Base-by-base conservation (phyloP, 2,888 invertebrate species). In the Sphaerophoria rueppellii region DNA sequence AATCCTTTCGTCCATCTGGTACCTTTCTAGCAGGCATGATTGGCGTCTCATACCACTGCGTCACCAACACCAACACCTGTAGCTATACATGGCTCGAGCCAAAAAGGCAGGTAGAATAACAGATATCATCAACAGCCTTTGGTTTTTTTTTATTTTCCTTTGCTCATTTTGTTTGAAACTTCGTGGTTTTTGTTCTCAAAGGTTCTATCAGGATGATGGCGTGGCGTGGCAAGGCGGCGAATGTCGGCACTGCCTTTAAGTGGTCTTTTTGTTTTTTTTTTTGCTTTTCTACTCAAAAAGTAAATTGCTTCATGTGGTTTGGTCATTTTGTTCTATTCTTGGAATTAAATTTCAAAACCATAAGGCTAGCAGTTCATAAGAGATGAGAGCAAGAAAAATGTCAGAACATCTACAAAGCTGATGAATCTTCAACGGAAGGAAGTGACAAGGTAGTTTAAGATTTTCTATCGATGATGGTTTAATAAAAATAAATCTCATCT, bases 251-350 rank as follows among this genome's bases (percentile, higher is more conserved):
- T 67, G 12, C 65, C 54, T 54, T 67, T 67, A 40, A 67, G 54
- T 67, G 67, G 24, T 54, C 54, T 65, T 50, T 50, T 65, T 4
- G 61, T 7, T 63, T 63, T 43, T 71, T 35, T 24, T 40, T 6
- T 48, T 34, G n/a, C 24, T 34, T 50, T 11, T 34, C 9, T 35
- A 12, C 32, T 61, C 32, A 16, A 63, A 35, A 65, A 65, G 35
- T 65, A 65, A 65, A 65, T 65, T 65, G 65, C 50, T 63, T 35
- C 24, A 43, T 70, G 63, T 55, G 70, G 63, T 75, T 65, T 63
- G 46, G n/a, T 65, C 70, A 71, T 70, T 67, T 6, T 40, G 40
- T 60, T 40, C 11, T 60, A 0, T 60, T 40, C 24, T 24, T 43
- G 40, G 12, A 60, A 24, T 24, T 24, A 2, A 60, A 43, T 43